Base-by-base conservation (phyloP, 2,113 vertebrate genomes). In the Ursus arctos region DNA sequence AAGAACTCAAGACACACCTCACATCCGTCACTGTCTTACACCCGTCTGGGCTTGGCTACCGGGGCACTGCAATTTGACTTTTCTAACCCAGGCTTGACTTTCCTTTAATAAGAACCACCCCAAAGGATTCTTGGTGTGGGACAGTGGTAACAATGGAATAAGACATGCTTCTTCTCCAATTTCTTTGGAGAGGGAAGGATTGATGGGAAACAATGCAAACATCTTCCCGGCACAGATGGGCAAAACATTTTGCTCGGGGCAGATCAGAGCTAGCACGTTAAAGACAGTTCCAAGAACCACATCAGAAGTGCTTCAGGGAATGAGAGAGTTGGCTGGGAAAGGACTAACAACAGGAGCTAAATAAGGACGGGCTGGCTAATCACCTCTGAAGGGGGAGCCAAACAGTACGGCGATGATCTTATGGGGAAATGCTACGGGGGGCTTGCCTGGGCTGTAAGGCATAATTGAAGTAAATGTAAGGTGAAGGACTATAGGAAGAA, bases 101-200 rank as follows among this genome's bases (percentile, higher is more conserved):
- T 93, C 40, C 40, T 31, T 51, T 16, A 47, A 22, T 36, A 63
- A 96, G 43, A 88, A 95, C 53, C 21, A 84, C 49, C 28, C 67
- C 7, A 12, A 12, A 47, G 47, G 67, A 92, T 49, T 65, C 67
- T 94, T 87, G 21, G 63, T 87, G 36, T 43, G 47, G 90, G 79
- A 57, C 74, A 85, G 61, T 53, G 74, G 87, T 61, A 90, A 79
- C 31, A 53, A 83, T 94, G 67, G 22, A 77, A n/a, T 74, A 51
- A 94, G 83, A 90, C 90, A 82, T 61, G 40, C 74, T 74, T 96
- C 80, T 84, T 86, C 63, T 87, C 94, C 69, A 82, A 43, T 97
- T 93, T 49, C 72, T 95, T 55, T 77, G 63, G 57, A 82, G 19
- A 91, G 51, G 88, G 65, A 76, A 59, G 69, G 74, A 86, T 81